phyloP scores from a whole-genome alignment of 2,797 vertebrate species.

The Neosilurus hyrtlii region DNA sequence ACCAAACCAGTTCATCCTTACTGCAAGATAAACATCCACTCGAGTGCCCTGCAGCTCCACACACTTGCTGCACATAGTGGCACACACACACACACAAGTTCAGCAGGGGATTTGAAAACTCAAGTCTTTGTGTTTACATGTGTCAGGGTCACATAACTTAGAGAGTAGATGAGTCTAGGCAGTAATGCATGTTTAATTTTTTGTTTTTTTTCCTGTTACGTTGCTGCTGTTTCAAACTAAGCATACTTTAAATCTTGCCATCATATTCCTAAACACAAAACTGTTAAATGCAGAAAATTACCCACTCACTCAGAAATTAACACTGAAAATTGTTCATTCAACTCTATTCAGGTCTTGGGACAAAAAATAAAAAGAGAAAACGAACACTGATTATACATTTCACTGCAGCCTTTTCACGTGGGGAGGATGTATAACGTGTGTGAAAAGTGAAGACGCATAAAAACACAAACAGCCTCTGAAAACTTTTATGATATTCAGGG shows the following conservation, averaged over 20 bases:
- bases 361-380: neutral
- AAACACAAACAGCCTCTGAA: conserved; percentile 5
- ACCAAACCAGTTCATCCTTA: conserved; percentile 78
- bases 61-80: conserved; percentile 71
- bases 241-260: conserved; percentile 24
- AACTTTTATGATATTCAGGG: neutral
- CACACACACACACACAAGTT: conserved; percentile 79
- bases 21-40: conserved; percentile 77
- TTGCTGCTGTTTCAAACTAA: conserved; percentile 31
- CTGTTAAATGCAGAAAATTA: conserved; percentile 21
- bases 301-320: conserved; percentile 39
- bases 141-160: conserved; percentile 72
- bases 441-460: conserved; percentile 18
- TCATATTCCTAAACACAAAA: conserved; percentile 35
- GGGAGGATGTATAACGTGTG: conserved; percentile 7
- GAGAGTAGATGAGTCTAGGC: conserved; percentile 39
- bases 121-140: conserved; percentile 75
- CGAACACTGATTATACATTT: conserved; percentile 44
- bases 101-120: conserved; percentile 71
- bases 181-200: conserved; percentile 36
- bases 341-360: conserved; percentile 15
- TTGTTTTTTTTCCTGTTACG: conserved; percentile 6
- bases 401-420: conserved; percentile 28
- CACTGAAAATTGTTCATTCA: conserved; percentile 31
- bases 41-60: conserved; percentile 73